These are phyloP conservation scores for Creontiades dilutus DNA, from an alignment of 2,888 invertebrate genomes.

Conservation along the genomic window DNA sequence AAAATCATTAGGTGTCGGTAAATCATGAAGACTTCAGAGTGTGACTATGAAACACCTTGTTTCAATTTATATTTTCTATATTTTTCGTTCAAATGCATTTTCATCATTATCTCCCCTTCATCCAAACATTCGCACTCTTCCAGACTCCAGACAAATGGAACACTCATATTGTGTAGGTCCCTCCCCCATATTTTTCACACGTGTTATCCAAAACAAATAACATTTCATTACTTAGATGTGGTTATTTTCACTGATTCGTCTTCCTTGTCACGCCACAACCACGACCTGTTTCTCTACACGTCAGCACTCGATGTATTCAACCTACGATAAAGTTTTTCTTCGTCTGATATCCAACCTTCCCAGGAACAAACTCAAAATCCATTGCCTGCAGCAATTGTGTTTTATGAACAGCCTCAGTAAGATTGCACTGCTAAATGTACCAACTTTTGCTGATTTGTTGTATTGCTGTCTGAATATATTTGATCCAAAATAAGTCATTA, in stretches of 20 bases:
- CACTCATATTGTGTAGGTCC: neutral
- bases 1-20: no score
- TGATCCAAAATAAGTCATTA: neutral
- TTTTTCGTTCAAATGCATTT: conserved; percentile 4
- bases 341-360: conserved; percentile 40
- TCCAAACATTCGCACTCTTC: neutral
- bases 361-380: neutral
- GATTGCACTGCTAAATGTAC: conserved; percentile 72
- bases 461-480: neutral
- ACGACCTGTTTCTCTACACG: neutral
- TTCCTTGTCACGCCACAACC: neutral
- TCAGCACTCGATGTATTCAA: neutral
- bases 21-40: no score
- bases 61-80: neutral
- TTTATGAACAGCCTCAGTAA: conserved; percentile 69
- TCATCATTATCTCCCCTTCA: neutral
- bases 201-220: neutral
- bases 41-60: neutral
- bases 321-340: neutral
- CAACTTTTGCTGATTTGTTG: conserved; percentile 72
- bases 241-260: conserved; percentile 15
- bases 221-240: neutral
- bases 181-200: neutral
- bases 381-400: conserved; percentile 13
- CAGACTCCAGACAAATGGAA: neutral